A percentile compares a stretch with the other conserved stretches of the same genome.
Conservation (phyloP, 2,797 vertebrate species). For the Vireo griseus region DNA sequence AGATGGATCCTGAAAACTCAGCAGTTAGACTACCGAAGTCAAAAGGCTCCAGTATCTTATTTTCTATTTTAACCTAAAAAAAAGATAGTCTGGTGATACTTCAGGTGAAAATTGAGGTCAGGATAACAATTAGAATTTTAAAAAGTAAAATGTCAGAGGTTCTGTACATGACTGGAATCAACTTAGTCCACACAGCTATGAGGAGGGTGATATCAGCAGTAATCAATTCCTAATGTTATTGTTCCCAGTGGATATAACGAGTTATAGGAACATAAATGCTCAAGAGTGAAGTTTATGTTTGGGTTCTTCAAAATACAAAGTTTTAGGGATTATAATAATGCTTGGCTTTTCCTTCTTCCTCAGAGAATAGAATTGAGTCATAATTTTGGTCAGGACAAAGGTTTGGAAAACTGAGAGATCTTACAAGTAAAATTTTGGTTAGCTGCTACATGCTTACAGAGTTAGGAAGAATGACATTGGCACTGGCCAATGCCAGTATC, state of each 20-base stretch:
- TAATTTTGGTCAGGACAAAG: background rate
- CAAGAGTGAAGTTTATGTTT: background rate
- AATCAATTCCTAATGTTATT: background rate
- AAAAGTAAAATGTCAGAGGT: background rate
- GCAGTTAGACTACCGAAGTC: background rate
- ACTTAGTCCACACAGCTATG: background rate
- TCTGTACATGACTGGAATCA: background rate
- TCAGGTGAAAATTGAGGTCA: background rate
- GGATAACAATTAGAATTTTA: background rate
- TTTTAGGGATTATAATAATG: background rate
- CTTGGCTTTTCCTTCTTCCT: background rate
- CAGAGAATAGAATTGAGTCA: background rate
- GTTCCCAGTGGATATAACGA: background rate
- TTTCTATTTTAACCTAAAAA: background rate
- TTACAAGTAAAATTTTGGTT: background rate
- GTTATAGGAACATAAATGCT: background rate
- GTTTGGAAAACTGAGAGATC: background rate
- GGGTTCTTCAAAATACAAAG: background rate
- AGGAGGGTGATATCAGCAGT: background rate
- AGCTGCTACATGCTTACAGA: background rate
- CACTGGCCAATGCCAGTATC: background rate
- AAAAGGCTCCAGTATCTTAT: background rate
- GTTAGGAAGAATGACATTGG: accelerated
- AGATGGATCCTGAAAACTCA: background rate
- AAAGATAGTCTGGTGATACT: background rate